Base-by-base conservation (phyloP, 2,888 invertebrate genomes). In the Marronus borbonicus region DNA sequence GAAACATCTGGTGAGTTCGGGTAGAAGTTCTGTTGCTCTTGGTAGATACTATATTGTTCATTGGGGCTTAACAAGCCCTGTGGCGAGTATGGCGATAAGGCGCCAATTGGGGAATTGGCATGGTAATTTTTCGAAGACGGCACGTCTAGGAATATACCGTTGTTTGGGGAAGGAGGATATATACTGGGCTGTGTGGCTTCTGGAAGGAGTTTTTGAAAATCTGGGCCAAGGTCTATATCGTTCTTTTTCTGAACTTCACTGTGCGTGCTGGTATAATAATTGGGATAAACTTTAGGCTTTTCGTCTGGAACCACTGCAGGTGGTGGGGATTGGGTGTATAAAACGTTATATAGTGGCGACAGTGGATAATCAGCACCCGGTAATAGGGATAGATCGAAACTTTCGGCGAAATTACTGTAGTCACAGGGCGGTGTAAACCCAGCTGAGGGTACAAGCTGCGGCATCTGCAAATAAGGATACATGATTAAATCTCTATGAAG, bases 401-500 rank as follows among this genome's bases (percentile, higher is more conserved):
- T 92, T 84, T 93, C 93, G 72, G 93, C 92, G 84, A 90, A 90
- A 80, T 86, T 89, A 82, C 89, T 90, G 88, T 92, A 92, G 86
- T 92, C 92, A 87, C 93, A 94, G 82, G 94, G 93, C 84, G 94
- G 93, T 89, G 93, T 94, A 87, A 92, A 93, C 88, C 94, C 94
- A 85, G 93, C 93, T 84, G 93, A 92, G 78, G 95, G 95, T 85
- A 95, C 95, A 85, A 93, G 94, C 90, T 95, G 95, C 89, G 95
- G 94, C 94, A 95, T 95, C 95, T 95, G 92, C 12, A 90, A 90
- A 58, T 66, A 65, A 52, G 70, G 31, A 79, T 12, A 62, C 2
- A 2, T 0, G 12, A 44, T 44, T 44, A 44, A 44, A 44, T 44
- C 12, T 12, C 12, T 44, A 44, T 12, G 8, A 44, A 44, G 8